Base-by-base conservation (phyloP, 2,888 invertebrate species). In the Ptycholaimellus sp. region DNA sequence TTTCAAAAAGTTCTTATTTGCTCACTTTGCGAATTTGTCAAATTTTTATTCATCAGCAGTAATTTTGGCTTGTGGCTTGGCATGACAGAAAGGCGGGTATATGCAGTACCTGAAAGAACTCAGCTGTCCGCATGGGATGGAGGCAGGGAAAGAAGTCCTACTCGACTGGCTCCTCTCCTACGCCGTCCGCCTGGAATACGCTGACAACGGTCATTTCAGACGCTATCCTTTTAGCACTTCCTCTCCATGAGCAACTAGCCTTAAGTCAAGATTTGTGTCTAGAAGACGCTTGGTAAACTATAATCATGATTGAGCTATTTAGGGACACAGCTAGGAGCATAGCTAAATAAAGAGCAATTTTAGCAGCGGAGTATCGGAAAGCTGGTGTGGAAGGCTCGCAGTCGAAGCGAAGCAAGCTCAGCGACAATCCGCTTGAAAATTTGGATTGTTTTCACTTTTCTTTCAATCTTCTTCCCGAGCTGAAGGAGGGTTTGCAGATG, bases 361-460 rank as follows among this genome's bases (percentile, higher is more conserved):
- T n/a, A n/a, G n/a, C n/a, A n/a, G n/a, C 71, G 46, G 67, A 71
- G 13, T 70, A 70, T 41, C 68, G 70, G 54, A 44, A 62, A 3
- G 61, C 61, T 27, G 68, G 70, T 46, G 67, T 63, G 45, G 62
- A 69, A 45, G 58, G 62, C 25, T 68, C 68, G 47, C 68, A 69
- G 5, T 79, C 80, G 0, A 73, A 68, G 59, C n/a, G n/a, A n/a
- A 69, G 16, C 3, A 3, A 31, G 3, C 30, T 21, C 2, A 40
- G 77, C 23, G 70, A 72, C 43, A 81, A 82, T 61, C 75, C 79
- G 11, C 63, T 82, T 44, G 81, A 82, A 57, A 76, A 74, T 54
- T 67, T 82, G 46, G 73, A 82, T 56, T 81, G 80, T n/a, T n/a
- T n/a, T n/a, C n/a, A n/a, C n/a, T n/a, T n/a, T n/a, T n/a, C n/a